Base-by-base conservation (phyloP, 2,888 invertebrate genomes). In the Xestia ashworthii region DNA sequence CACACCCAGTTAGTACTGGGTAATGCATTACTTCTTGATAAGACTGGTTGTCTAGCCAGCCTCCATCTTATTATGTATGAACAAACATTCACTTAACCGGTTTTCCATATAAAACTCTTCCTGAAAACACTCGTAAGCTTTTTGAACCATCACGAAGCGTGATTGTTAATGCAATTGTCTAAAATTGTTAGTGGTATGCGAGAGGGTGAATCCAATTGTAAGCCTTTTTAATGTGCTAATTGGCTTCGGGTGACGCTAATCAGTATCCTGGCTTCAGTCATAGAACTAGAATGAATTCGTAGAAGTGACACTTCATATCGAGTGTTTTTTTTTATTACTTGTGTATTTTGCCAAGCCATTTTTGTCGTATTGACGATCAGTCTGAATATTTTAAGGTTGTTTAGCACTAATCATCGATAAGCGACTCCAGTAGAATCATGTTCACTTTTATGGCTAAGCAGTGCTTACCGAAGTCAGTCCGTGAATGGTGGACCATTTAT, bases 111-210 rank as follows among this genome's bases (percentile, higher is more conserved):
- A 16, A 53, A 83, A 72, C 46, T 32, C 8, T 60, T 73, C 62
- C 67, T 50, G 71, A 74, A 74, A 87, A 74, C 50, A 73, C 44
- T 74, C 66, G 68, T 87, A 89, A 88, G 86, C 88, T 89, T 88
- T 89, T 84, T 68, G 79, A 80, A 87, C 74, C 79, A 83, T 82
- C 76, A 70, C 74, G 69, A 73, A 83, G 62, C 83, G 85, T 88
- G 85, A 86, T 89, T 89, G 87, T 46, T 89, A 89, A 88, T 89
- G 66, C 75, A 87, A 88, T 88, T 89, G 78, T 82, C 83, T 85
- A 74, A 82, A 83, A 77, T 87, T 88, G 70, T 84, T 73, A 75
- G 78, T 67, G 32, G 82, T 70, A 79, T 81, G 65, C 41, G 69
- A 67, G 69, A 67, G 69, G 58, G 46, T 19, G 72, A 89, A 89